Evolutionary conservation across 1,140 invertebrate genomes (phyloP), one percentile per base, ranked within the genome.

Genomic region (Schlechtendalia chinensis): DNA sequence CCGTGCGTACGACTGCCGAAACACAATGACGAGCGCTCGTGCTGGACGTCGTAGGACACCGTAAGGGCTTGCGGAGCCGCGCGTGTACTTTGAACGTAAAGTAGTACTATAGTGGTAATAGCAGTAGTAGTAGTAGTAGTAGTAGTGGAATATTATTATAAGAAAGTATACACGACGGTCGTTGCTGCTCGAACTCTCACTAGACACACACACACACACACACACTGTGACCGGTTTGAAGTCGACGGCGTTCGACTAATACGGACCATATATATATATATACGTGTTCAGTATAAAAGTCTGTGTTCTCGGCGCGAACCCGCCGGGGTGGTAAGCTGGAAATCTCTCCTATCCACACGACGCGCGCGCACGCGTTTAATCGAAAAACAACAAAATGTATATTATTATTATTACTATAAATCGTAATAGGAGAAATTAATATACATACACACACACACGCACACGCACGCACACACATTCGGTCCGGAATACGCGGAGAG

Each of bases 351-450:
- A 69, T 69, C 12, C 16, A 24, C n/a, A n/a, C 19, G 45, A 1
- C 29, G 29, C 17, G 29, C 1, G 19, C 6, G 22, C 1, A 29
- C 29, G 17, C 4, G n/a, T 54, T 54, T 72, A 72, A 72, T 72
- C 50, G 69, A 72, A 72, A 63, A 71, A 71, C 67, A 39, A 45
- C 47, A 50, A 72, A 53, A 54, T 54, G 47, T 72, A 29, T 72
- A 72, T 72, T 72, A 54, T 72, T 53, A 53, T 53, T 54, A 71
- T 71, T 50, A 29, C 19, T 53, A 71, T 72, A 72, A 72, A 72
- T 54, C 50, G 69, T 72, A 72, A 72, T 54, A 32, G 69, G 69
- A 72, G 69, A 72, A 72, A 72, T 72, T 72, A 69, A 50, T 65
- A n/a, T 69, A 71, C 19, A 39, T 39, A 39, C 8, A 39, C 8